phyloP scores from a whole-genome alignment of 2,888 invertebrate genomes.

The Ophonus ardosiacus region DNA sequence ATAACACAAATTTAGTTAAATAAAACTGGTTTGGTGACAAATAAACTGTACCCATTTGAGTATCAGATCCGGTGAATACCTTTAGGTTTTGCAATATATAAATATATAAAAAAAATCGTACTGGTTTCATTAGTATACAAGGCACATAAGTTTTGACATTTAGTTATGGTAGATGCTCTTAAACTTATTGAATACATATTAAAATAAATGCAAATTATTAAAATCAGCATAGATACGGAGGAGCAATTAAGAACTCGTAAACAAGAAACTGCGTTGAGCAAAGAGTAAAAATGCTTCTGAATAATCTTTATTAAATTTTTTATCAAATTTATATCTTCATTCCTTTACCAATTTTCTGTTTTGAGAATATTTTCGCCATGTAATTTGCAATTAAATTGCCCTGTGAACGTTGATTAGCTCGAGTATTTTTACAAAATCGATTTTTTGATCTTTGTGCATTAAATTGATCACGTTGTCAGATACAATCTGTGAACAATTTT shows the following conservation, averaged over 20 bases:
- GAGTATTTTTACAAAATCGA: constrained; percentile 33
- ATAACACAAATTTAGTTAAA: not conserved
- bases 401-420: not conserved
- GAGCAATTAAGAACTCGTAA: not conserved
- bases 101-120: not conserved
- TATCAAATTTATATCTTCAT: constrained; percentile 6
- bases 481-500: constrained; percentile 34
- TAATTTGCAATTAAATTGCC: constrained; percentile 47
- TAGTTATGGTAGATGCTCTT: not conserved
- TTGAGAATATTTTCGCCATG: not conserved
- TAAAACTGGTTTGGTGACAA: not conserved
- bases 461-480: constrained; percentile 43
- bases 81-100: not conserved
- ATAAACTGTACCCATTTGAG: not conserved
- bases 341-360: constrained; percentile 8
- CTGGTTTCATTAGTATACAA: not conserved
- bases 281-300: not conserved
- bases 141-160: not conserved
- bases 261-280: not conserved
- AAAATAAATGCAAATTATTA: not conserved
- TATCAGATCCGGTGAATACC: not conserved
- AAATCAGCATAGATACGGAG: not conserved
- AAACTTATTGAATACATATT: not conserved
- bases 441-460: constrained; percentile 28
- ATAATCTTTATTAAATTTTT: not conserved